A percentile compares a stretch with the other conserved stretches of the same genome.
These are phyloP conservation scores for Procapra przewalskii DNA, from an alignment of 2,113 vertebrate species.

Conservation along the genomic window DNA sequence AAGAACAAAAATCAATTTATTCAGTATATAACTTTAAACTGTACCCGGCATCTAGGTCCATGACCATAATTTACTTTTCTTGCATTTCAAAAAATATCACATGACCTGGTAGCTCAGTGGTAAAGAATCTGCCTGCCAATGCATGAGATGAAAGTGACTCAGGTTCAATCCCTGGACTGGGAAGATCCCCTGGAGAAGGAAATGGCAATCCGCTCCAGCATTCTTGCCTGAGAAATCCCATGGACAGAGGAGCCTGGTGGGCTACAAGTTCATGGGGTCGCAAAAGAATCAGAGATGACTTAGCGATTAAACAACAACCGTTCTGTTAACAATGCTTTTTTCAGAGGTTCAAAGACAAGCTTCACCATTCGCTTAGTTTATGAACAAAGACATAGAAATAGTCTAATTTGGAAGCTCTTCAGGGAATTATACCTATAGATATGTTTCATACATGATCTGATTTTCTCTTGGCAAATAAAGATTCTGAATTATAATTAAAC, in stretches of 20 bases:
- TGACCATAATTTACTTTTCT: neutral
- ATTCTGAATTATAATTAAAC: constrained; percentile 29
- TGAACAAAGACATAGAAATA: constrained; percentile 35
- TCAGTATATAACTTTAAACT: neutral
- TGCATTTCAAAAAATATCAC: neutral
- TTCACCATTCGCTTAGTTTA: neutral
- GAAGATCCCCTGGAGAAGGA: neutral
- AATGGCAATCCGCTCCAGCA: neutral
- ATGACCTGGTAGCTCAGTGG: neutral
- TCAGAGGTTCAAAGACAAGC: constrained; percentile 41
- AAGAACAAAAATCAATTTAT: neutral
- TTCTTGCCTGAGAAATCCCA: neutral
- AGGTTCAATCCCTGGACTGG: neutral
- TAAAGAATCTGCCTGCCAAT: neutral
- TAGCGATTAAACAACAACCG: neutral
- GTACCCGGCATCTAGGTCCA: neutral
- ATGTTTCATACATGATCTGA: constrained; percentile 8
- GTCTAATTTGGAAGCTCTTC: constrained; percentile 1
- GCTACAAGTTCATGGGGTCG: neutral
- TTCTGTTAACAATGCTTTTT: constrained; percentile 25
- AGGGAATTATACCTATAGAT: constrained; percentile 1
- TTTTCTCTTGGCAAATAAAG: constrained; percentile 19
- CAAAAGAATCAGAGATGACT: neutral
- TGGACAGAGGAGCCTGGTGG: neutral
- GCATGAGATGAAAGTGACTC: neutral